These are phyloP conservation scores for Xerus rutilus DNA, from an alignment of 2,797 vertebrate species.

Conservation along the genomic window DNA sequence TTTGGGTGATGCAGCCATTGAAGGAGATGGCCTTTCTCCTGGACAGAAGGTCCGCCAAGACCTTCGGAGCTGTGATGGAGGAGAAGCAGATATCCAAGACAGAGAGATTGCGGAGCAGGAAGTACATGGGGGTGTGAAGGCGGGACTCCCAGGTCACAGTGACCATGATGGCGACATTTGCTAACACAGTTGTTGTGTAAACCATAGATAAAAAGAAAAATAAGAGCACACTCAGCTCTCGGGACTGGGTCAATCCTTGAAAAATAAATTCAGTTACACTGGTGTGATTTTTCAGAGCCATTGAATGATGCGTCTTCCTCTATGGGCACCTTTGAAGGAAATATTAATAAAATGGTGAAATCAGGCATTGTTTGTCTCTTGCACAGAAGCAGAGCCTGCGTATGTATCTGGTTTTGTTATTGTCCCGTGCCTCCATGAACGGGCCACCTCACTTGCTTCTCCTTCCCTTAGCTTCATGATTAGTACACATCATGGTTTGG, in stretches of 20 bases:
- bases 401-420: background rate
- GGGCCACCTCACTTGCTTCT: background rate
- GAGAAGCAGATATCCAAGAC: slow-evolving; percentile 80
- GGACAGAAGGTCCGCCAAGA: slow-evolving; percentile 65
- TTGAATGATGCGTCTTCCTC: background rate
- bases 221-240: slow-evolving; percentile 40
- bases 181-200: slow-evolving; percentile 71
- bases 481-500: background rate
- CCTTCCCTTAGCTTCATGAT: background rate
- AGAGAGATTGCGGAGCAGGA: slow-evolving; percentile 77
- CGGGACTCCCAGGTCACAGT: slow-evolving; percentile 61
- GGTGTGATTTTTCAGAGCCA: slow-evolving; percentile 46
- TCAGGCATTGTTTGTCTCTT: background rate
- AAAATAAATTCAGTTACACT: slow-evolving; percentile 63
- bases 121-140: slow-evolving; percentile 82
- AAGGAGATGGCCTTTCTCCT: slow-evolving; percentile 70
- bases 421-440: background rate
- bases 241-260: slow-evolving; percentile 55
- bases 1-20: slow-evolving; percentile 72
- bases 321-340: background rate
- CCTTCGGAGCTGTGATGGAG: slow-evolving; percentile 74
- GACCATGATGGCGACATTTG: slow-evolving; percentile 76
- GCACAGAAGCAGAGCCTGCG: background rate
- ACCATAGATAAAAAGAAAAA: slow-evolving; percentile 58
- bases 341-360: background rate